Base-by-base conservation (phyloP, 1,140 invertebrate genomes). In the Nixonia krombeini region DNA sequence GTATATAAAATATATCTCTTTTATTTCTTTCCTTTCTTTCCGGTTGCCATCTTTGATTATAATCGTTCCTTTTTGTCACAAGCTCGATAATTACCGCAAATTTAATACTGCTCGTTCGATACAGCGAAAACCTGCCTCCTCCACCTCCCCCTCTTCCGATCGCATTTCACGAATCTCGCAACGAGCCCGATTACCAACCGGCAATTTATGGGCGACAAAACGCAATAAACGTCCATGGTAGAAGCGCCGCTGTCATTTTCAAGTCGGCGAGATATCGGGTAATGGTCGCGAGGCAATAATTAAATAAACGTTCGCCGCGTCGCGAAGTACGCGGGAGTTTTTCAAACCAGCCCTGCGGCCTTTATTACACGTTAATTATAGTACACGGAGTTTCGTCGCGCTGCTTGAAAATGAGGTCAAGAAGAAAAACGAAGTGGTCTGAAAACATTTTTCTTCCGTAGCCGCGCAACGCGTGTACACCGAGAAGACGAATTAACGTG, bases 241-340 rank as follows among this genome's bases (percentile, higher is more conserved):
- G n/a, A n/a, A n/a, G n/a, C 45, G 31, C 46, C 45, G 52, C 46
- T 49, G 17, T n/a, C n/a, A n/a, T n/a, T n/a, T n/a, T n/a, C n/a
- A 56, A 73, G 70, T 70, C 38, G 33, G 12, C 23, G 33, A 66
- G 57, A 58, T 58, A 65, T 74, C 68, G 29, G 44, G 8, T 17
- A 23, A 55, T 52, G 50, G 44, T 25, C 37, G 44, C 42, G 38
- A 49, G 49, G 37, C 47, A 59, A 50, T 59, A 59, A 59, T 66
- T 53, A 59, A 66, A 66, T 66, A 46, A 66, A 26, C 56, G 13
- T 17, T 5, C 16, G 41, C 38, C 35, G 31, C 55, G 12, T 25
- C 55, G 21, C 4, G 13, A 23, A 53, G 56, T 49, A 49, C 23
- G 38, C 8, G 38, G n/a, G n/a, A n/a, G n/a, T n/a, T n/a, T n/a